Base-by-base conservation (phyloP, 2,113 vertebrate genomes). In the Dicentrarchus labrax region DNA sequence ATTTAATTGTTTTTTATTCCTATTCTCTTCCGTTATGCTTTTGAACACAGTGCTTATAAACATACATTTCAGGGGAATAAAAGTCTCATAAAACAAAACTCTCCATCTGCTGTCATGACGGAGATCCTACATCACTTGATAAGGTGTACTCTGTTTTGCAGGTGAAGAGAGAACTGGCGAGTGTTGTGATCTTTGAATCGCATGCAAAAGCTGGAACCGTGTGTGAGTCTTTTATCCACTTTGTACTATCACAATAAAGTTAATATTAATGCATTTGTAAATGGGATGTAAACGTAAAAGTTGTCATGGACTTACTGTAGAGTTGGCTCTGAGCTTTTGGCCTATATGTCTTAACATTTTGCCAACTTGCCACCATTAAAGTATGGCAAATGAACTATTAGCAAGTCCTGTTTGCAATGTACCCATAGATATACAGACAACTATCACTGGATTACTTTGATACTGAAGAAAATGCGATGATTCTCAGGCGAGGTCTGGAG, bases 131-230 rank as follows among this genome's bases (percentile, higher is more conserved):
- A 36, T 71, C 61, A 64, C 36, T 15, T 59, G 15, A 56, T 4
- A 30, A 39, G 13, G 36, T 86, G 51, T 77, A 0, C 73, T 92
- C 64, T 89, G 47, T 24, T 73, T 77, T 84, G 51, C 87, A 99
- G 98, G 98, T 99, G 88, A 99, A 99, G 91, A 87, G 97, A 72
- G 98, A 99, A 79, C 94, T 99, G 92, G 97, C 98, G 1, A 97
- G 97, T 16, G 97, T 99, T 50, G 96, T 99, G 84, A 97, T 99
- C 93, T 99, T 99, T 78, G 98, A 99, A 91, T 98, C 98, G 5
- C 98, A 99, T 78, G 97, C 98, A 82, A 99, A 98, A 96, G 97
- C 97, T 89, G 98, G 98, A 91, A 99, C 98, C 0, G 98, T 99
- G 87, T 96, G 98, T 99, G 96, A 97, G 97, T 98, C 76, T 78